phyloP scores from a whole-genome alignment of 2,888 invertebrate genomes.

The Philhelius pedissequus region DNA sequence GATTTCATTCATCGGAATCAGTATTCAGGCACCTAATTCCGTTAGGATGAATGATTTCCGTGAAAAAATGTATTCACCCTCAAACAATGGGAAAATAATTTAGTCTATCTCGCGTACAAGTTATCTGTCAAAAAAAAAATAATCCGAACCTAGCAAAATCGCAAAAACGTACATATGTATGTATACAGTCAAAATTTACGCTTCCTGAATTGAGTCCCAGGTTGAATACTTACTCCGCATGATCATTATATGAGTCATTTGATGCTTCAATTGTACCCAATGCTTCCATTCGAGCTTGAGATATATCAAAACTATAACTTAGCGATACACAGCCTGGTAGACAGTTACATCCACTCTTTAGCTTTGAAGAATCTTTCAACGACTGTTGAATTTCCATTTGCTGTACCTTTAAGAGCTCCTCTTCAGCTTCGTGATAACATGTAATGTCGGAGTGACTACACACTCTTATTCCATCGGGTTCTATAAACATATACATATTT shows the following conservation, averaged over 20 bases:
- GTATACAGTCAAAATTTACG: no score
- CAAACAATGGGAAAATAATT: no score
- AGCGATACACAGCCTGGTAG: constrained; percentile 77
- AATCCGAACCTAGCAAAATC: no score
- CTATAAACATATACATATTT: constrained; percentile 62
- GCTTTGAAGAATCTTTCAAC: constrained; percentile 69
- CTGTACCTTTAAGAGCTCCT: constrained; percentile 72
- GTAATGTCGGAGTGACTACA: constrained; percentile 75
- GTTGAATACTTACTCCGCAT: constrained; percentile 73
- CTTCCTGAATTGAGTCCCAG: no score
- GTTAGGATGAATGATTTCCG: no score
- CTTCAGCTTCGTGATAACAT: constrained; percentile 76
- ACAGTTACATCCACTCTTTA: constrained; percentile 74
- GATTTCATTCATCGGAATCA: no score
- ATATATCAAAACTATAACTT: constrained; percentile 77
- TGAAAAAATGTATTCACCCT: no score
- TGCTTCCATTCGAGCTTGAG: constrained; percentile 73
- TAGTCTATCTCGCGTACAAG: no score
- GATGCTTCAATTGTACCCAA: constrained; percentile 72
- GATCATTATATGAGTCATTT: constrained; percentile 74
- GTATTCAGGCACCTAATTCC: no score
- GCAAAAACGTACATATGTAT: no score
- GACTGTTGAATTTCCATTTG: constrained; percentile 74
- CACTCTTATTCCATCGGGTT: constrained; percentile 75
- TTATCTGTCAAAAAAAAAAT: no score